Conservation (phyloP, 23 tunicate genomes). For the Ascidia mentula region DNA sequence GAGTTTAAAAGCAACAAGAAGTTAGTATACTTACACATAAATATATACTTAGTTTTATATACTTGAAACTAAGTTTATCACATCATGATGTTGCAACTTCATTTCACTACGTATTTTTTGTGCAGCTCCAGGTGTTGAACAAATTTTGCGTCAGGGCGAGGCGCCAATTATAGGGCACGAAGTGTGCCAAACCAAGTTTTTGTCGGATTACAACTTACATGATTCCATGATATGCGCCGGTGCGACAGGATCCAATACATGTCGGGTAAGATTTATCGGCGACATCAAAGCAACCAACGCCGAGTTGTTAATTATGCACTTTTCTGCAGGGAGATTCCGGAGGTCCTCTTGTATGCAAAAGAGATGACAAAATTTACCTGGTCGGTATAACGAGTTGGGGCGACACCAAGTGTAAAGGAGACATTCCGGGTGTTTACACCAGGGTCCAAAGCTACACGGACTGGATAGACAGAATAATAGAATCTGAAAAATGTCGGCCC, state of each 20-base stretch:
- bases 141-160: slow-evolving; percentile 71
- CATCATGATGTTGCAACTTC: too few relatives aligned
- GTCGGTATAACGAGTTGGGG: slow-evolving; percentile 96
- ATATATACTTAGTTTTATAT: too few relatives aligned
- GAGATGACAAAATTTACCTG: slow-evolving; percentile 43
- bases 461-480: slow-evolving; percentile 65
- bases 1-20: too few relatives aligned
- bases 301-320: too few relatives aligned
- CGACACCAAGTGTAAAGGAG: slow-evolving; percentile 48
- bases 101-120: too few relatives aligned
- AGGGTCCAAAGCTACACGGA: slow-evolving; percentile 62
- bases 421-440: slow-evolving; percentile 84
- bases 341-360: slow-evolving; percentile 75
- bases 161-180: slow-evolving; percentile 60
- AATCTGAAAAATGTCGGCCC: background rate
- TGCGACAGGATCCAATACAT: slow-evolving; percentile 78
- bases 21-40: too few relatives aligned
- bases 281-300: too few relatives aligned
- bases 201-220: slow-evolving; percentile 39
- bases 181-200: slow-evolving; percentile 49
- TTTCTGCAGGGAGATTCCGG: slow-evolving; percentile 83
- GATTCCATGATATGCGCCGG: slow-evolving; percentile 87
- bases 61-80: too few relatives aligned
- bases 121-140: slow-evolving; percentile 48
- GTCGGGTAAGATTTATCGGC: slow-evolving; percentile 73